A percentile compares a stretch with the other conserved stretches of the same genome.
These are phyloP conservation scores for Cheilosia variabilis DNA, from an alignment of 2,888 invertebrate species.

Conservation along the genomic window DNA sequence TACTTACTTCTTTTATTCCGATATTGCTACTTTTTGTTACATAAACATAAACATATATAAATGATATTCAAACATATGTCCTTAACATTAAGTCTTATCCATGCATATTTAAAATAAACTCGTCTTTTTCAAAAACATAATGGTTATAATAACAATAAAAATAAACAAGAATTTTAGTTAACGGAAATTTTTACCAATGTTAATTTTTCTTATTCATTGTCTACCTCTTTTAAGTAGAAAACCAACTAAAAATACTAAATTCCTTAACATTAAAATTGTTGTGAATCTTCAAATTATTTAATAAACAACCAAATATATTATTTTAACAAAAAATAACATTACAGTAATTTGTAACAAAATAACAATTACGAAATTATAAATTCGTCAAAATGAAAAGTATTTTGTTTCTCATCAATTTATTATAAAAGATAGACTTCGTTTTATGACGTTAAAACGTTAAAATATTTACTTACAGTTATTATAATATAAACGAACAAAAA, in stretches of 20 bases:
- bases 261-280: constrained; percentile 44
- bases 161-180: not conserved
- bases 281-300: constrained; percentile 70
- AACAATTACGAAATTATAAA: constrained; percentile 27
- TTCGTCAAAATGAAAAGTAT: constrained; percentile 26
- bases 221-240: constrained; percentile 1
- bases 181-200: constrained; percentile 6
- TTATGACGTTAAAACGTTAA: constrained; percentile 4
- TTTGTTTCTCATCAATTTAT: constrained; percentile 22
- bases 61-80: constrained; percentile 66
- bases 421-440: constrained; percentile 15
- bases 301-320: constrained; percentile 61
- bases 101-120: not conserved
- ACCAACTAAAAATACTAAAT: constrained; percentile 4
- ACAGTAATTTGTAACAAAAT: constrained; percentile 13
- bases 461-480: constrained; percentile 17
- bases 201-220: constrained; percentile 10
- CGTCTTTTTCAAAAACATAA: constrained; percentile 25
- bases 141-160: not conserved
- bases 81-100: not conserved
- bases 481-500: not conserved
- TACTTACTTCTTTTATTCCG: constrained; percentile 44
- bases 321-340: constrained; percentile 24
- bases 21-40: constrained; percentile 23
- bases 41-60: constrained; percentile 20